Evolutionary conservation across 1,140 invertebrate genomes (phyloP), one percentile per base, ranked within the genome.

Genomic region (Drosophila bifasciata): DNA sequence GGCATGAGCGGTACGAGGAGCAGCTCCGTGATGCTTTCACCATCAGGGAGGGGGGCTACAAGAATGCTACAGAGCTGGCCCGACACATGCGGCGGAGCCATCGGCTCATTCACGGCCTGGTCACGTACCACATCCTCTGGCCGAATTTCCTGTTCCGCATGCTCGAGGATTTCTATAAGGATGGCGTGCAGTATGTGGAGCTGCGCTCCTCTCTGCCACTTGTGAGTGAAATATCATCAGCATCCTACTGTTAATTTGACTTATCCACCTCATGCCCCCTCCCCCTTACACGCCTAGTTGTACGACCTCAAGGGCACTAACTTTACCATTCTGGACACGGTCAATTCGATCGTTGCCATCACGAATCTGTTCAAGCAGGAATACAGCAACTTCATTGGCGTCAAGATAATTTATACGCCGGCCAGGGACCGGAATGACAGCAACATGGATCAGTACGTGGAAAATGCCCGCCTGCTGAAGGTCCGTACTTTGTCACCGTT

Each of bases 131-230:
- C 45, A 95, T 95, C 0, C 93, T 96, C 0, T 96, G 95, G 91
- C 93, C 94, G 32, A 93, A 94, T 21, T 95, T 96, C 76, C 94
- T 95, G 52, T 94, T 94, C 46, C 93, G 94, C 57, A 93, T 94
- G 4, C 91, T 97, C 2, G 79, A 93, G 64, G 94, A 96, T 67
- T 92, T 96, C 13, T 93, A 95, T 67, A 92, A 94, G 0, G 97
- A 97, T 80, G 96, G 96, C 69, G 93, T 97, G 0, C 93, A 95
- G 80, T 97, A 97, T 79, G 78, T 97, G 0, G 96, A 98, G 92
- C 89, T 97, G 91, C 60, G 93, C 92, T 68, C 92, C 93, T 53
- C 93, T 86, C 66, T 93, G 61, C 93, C 93, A 11, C 72, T 72
- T 51, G 90, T 91, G 59, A 83, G 83, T 81, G 53, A 7, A n/a